A percentile compares a stretch with the other conserved stretches of the same genome.
Conservation (phyloP, 2,113 vertebrate genomes). For the Phalacrocorax brasilianus region DNA sequence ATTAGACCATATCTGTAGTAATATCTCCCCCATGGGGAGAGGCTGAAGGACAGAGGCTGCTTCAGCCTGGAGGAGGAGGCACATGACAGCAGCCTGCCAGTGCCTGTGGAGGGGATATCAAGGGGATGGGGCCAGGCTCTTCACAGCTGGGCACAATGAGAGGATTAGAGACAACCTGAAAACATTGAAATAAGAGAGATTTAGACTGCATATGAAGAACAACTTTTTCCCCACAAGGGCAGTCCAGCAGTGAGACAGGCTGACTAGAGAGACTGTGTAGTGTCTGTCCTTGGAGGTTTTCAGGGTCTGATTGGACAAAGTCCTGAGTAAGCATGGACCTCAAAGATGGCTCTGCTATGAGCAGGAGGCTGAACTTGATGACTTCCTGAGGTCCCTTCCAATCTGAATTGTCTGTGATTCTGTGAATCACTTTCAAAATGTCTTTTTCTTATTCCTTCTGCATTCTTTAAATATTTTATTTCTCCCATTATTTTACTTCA, state of each 20-base stretch:
- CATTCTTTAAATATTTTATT: background rate
- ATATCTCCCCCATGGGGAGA: background rate
- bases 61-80: background rate
- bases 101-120: background rate
- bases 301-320: background rate
- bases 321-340: background rate
- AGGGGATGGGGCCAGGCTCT: background rate
- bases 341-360: background rate
- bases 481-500: background rate
- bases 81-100: background rate
- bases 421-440: background rate
- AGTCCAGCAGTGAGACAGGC: background rate
- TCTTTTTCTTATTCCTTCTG: background rate
- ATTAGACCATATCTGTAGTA: background rate
- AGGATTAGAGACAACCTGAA: background rate
- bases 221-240: background rate
- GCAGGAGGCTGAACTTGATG: background rate
- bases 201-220: background rate
- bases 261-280: background rate
- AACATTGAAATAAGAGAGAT: background rate
- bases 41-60: background rate
- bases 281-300: background rate
- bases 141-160: fast-evolving
- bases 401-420: background rate
- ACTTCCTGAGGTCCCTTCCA: background rate